Evolutionary conservation across 2,797 vertebrate genomes (phyloP), one percentile per base, ranked within the genome.

Genomic region (Gobionotothen gibberifrons): DNA sequence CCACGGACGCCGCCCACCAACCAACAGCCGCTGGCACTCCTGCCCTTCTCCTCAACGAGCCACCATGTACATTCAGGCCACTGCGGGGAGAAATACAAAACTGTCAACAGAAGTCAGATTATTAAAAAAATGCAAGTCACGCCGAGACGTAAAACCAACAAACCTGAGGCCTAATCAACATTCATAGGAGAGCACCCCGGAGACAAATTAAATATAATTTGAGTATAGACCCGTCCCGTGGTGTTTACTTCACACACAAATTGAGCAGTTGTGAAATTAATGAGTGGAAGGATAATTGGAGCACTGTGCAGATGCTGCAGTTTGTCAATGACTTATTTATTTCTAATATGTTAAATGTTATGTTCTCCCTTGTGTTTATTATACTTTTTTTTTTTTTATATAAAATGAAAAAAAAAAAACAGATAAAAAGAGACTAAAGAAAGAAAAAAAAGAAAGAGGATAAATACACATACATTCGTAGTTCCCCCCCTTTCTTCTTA

Each of bases 1-100:
- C 95, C 94, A 91, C 89, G 49, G 92, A 87, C 89, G 89, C 88
- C 92, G 89, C 93, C 93, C 92, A 83, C 85, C 87, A 83, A 88
- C 82, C 90, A 79, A 87, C 76, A 73, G 82, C 72, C 57, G 36
- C 79, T 39, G 83, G 79, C 92, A 94, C 91, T 16, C 89, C 84
- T 90, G 86, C 81, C 88, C 10, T 85, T 93, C 81, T 91, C 87
- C 82, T 95, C 88, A 93, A 89, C 91, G 90, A 93, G 49, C 69
- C 92, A 76, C 90, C 93, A 75, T 92, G 89, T 70, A 87, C 84
- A 82, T 83, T 86, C 76, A 79, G 88, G 85, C 86, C 88, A 88
- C 94, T 95, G 89, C 12, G 9, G 40, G 72, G 9, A 9, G 9
- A 36, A 54, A 72, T 32, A 76, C 22, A 58, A 69, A 16, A 36